Evolutionary conservation across 1,140 invertebrate genomes (phyloP), one percentile per base, ranked within the genome.

Genomic region (Branchinecta lynchi): DNA sequence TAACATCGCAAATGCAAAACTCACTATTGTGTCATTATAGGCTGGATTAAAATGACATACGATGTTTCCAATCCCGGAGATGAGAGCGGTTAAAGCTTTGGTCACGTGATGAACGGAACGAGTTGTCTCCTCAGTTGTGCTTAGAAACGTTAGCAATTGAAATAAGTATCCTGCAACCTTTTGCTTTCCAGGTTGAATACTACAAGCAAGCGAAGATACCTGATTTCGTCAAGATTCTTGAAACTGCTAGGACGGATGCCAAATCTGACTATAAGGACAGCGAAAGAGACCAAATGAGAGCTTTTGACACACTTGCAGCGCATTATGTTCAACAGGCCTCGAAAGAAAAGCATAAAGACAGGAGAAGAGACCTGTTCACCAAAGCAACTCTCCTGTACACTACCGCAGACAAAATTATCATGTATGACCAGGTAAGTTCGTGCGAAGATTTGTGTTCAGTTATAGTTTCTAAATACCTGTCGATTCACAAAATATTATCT

Each of bases 381-480:
- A 96, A 98, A 83, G 97, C 97, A 0, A 98, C 94, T 7, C 82
- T 95, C 51, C 78, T 99, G 1, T 99, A 98, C 77, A 98, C 95
- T 0, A 95, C 93, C 71, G 96, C 95, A 44, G 97, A 99, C 78
- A 98, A 98, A 82, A 98, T 99, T 77, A 96, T 97, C 74, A 98
- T 99, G 95, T 98, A 98, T 81, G 96, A 99, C 79, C 93, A 95
- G 84, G 89, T 90, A 82, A 79, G 73, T 73, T 32, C 32, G 2
- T 32, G 8, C 32, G 5, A 32, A 32, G 43, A 20, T 44, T 66
- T 51, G 21, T 43, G 46, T 71, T 70, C 45, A 71, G 73, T 68
- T 68, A 7, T 67, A 0, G n/a, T n/a, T n/a, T n/a, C n/a, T n/a
- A n/a, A n/a, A n/a, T n/a, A n/a, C n/a, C n/a, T n/a, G n/a, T n/a